These are phyloP conservation scores for Magallana gigas DNA, from an alignment of 1,140 invertebrate genomes.

Conservation along the genomic window DNA sequence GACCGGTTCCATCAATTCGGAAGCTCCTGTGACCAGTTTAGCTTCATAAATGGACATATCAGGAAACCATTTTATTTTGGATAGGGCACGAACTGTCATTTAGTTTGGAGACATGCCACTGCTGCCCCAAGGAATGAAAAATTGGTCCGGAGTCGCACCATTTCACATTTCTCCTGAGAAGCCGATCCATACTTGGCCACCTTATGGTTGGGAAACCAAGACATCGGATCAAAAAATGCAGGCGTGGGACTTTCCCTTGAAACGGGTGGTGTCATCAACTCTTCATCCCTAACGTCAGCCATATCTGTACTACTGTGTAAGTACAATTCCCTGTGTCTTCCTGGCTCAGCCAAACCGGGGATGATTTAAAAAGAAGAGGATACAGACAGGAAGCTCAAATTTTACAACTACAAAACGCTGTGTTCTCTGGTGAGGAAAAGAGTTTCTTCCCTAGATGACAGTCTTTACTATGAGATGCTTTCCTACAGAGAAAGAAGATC, in stretches of 20 bases:
- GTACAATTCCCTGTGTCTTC: neutral
- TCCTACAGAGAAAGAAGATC: no score
- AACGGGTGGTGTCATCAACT: neutral
- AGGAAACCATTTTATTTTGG: neutral
- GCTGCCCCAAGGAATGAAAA: no score
- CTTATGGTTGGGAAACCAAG: neutral
- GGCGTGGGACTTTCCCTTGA: neutral
- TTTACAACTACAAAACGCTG: neutral
- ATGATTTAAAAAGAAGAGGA: neutral
- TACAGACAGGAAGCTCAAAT: neutral
- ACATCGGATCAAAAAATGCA: conserved; percentile 18
- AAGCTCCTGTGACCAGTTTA: no score
- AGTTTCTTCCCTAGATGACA: neutral
- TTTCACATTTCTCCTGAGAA: no score
- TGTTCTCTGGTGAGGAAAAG: neutral
- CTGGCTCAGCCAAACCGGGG: neutral
- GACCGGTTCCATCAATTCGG: no score
- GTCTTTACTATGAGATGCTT: no score
- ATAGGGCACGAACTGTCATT: neutral
- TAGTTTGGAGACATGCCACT: neutral
- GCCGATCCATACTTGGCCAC: no score
- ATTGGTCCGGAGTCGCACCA: no score
- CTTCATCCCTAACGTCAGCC: neutral
- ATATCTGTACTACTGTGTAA: neutral
- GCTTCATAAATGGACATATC: no score